These are phyloP conservation scores for Tinea pellionella DNA, from an alignment of 2,888 invertebrate species.

Conservation along the genomic window DNA sequence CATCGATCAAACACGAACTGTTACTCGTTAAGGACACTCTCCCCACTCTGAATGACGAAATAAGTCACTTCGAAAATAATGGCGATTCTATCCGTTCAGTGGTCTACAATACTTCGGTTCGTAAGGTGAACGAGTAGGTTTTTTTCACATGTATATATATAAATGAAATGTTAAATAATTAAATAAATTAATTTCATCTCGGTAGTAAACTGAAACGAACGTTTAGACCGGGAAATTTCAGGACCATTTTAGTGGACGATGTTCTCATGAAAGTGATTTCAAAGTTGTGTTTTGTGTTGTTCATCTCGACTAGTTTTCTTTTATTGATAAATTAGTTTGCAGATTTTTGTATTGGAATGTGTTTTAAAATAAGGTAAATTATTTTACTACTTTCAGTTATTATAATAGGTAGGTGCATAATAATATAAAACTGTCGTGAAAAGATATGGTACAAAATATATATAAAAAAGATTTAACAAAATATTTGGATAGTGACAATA, in stretches of 20 bases:
- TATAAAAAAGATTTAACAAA: no score
- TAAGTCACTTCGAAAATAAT: not conserved
- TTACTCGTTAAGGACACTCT: not conserved
- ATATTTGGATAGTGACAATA: no score
- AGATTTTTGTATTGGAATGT: not conserved
- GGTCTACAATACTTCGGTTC: slow-evolving; percentile 22
- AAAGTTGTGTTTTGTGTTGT: not conserved
- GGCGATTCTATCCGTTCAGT: slow-evolving; percentile 25
- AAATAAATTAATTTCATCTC: not conserved
- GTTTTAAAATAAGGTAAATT: not conserved
- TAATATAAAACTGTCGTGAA: no score
- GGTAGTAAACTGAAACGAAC: slow-evolving; percentile 5
- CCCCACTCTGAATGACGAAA: not conserved
- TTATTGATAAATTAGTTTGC: not conserved
- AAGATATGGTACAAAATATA: no score
- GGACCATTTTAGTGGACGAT: not conserved
- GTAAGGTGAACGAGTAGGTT: slow-evolving; percentile 3
- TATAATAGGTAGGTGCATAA: no score
- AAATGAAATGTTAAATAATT: slow-evolving; percentile 1
- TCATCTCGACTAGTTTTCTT: not conserved
- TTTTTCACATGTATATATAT: slow-evolving; percentile 1
- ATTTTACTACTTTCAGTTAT: no score
- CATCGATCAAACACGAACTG: not conserved
- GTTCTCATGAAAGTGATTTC: not conserved
- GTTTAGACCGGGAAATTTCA: not conserved